Evolutionary conservation across 2,888 invertebrate species (phyloP), one percentile per base, ranked within the genome.

Genomic region (Metellina segmentata): DNA sequence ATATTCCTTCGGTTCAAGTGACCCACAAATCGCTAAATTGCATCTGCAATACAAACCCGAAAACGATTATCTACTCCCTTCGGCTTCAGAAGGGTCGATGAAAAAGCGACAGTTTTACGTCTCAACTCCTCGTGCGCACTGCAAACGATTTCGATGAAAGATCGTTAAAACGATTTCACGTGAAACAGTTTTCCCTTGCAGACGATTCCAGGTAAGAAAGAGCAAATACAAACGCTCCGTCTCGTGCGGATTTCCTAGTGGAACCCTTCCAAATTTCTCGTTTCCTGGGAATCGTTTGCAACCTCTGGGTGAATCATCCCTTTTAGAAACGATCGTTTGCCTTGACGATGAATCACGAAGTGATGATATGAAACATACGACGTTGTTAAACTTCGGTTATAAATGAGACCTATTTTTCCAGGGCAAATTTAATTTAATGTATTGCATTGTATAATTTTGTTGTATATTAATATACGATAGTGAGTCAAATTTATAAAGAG

Each of bases 221-320:
- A 16, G 61, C 61, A 61, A 61, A 61, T 11, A 61, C 13, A 8
- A 9, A 61, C 5, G 34, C 34, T 2, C 34, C 34, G 34, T 34
- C 34, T 34, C 61, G 61, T 61, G 61, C 61, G 61, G 61, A 19
- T 79, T 61, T 34, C 34, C 61, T 61, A 6, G 61, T 48, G 79
- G 79, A 19, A 61, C 61, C 7, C 53, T 16, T 79, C 79, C 79
- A 61, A 61, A 34, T 49, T 20, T 61, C 79, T 20, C 61, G 16
- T 61, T 79, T 79, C 53, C 79, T 34, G 20, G 61, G 61, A 79
- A 79, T 61, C 61, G 20, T 34, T 20, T 61, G 53, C 79, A 79
- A 79, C 20, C 20, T 34, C 79, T 20, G 20, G 79, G 20, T 79
- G 79, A 79, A 20, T 79, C 79, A 79, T 79, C 34, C 6, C 61